Base-by-base conservation (phyloP, 92 coral and sea anemone genomes). In the Bergia puertoricense region DNA sequence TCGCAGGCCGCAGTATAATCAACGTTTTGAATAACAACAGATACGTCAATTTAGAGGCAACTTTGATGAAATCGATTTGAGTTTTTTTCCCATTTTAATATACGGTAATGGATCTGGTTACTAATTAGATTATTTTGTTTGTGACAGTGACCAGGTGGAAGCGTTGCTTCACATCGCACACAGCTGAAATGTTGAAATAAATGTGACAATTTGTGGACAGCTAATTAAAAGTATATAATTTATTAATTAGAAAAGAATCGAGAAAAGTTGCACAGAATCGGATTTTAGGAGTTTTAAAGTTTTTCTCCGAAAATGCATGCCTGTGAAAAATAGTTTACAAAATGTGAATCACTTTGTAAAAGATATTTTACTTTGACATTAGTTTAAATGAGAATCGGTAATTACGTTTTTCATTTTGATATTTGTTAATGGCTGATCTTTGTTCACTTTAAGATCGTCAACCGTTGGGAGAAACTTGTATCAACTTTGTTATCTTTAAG, bases 221-320 rank as follows among this genome's bases (percentile, higher is more conserved):
- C 94, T 91, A 95, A 95, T 95, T 95, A 92, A 90, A 88, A 76
- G 88, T 91, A 86, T 93, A 95, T 95, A 88, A 95, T 93, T 93
- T 95, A 91, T 91, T 95, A 93, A 95, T 95, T 91, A 93, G 83
- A 84, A 89, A 73, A 42, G 59, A 88, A 86, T 75, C 72, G 80
- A 85, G 90, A 75, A 56, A 36, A 18, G 78, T 85, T 59, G 77
- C 37, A 39, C 44, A 81, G 86, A 77, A 82, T 67, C 79, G 69
- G 40, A 62, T 41, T 65, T 77, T n/a, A 74, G 68, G 85, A 72
- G 57, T 80, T 80, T 13, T 66, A 42, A 66, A 37, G 78, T 81
- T 88, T 86, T 74, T 14, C 81, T 22, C 57, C 86, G 43, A 65
- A 86, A 73, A 74, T 79, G 59, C 77, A 67, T 77, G 67, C 37